Evolutionary conservation across 2,888 invertebrate species (phyloP).

Genomic region (Muschampia plurimacula): DNA sequence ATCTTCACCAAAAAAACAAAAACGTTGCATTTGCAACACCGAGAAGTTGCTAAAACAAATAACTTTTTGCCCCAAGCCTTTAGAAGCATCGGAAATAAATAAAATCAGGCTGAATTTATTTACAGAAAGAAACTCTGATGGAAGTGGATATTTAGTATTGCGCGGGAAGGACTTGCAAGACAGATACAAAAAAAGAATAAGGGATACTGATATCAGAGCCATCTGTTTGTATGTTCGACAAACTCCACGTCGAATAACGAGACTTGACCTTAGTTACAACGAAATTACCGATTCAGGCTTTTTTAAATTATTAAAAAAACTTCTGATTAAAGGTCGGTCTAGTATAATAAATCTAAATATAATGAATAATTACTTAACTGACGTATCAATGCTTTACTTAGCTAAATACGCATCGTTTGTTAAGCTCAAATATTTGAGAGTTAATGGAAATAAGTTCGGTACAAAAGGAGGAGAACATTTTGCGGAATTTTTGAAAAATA

Average conservation of each 20-base stretch:
- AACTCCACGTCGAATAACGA: conserved; percentile 72
- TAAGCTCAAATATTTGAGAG: conserved; percentile 77
- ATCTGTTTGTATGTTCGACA: conserved; percentile 78
- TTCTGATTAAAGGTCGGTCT: conserved; percentile 74
- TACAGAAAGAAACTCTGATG: conserved; percentile 84
- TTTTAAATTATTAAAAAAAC: conserved; percentile 68
- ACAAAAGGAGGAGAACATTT: conserved; percentile 80
- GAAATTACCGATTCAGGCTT: conserved; percentile 82
- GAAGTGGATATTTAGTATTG: conserved; percentile 78
- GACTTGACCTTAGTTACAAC: conserved; percentile 85
- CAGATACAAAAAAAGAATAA: conserved; percentile 73
- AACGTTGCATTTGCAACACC: conserved; percentile 67
- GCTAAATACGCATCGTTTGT: conserved; percentile 68
- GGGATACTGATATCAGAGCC: conserved; percentile 77
- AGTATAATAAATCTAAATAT: conserved; percentile 83
- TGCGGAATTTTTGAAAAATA: conserved; percentile 77
- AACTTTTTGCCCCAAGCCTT: conserved; percentile 52
- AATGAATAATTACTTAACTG: conserved; percentile 83
- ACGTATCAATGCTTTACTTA: conserved; percentile 67
- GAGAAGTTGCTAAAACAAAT: conserved; percentile 58
- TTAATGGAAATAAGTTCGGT: conserved; percentile 87
- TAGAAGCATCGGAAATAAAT: conserved; percentile 59
- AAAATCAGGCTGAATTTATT: conserved; percentile 67
- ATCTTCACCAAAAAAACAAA: conserved; percentile 44
- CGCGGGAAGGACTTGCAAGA: conserved; percentile 80